A percentile compares a stretch with the other conserved stretches of the same genome.
Evolutionary conservation across 1,140 invertebrate genomes (phyloP).

Genomic region (Macrotrachela quadricornifera): DNA sequence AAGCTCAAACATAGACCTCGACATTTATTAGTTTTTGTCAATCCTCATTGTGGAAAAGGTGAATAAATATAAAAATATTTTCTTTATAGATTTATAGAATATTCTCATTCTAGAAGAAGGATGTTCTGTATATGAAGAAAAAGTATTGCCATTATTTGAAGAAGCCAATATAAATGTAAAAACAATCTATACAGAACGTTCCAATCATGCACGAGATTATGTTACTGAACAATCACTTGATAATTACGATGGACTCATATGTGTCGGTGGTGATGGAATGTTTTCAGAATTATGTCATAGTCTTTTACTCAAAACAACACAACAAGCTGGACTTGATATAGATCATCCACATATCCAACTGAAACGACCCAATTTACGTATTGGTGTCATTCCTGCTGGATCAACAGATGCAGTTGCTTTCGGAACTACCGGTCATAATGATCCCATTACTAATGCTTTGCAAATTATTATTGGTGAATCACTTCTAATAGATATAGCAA

Average conservation of each 20-base stretch:
- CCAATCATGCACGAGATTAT: constrained; percentile 53
- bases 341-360: constrained; percentile 39
- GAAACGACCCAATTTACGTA: constrained; percentile 39
- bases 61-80: constrained; percentile 15
- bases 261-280: constrained; percentile 67
- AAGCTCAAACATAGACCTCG: constrained; percentile 34
- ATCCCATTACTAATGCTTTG: constrained; percentile 55
- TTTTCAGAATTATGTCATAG: constrained; percentile 62
- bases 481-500: neutral
- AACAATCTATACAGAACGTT: constrained; percentile 32
- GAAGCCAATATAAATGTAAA: constrained; percentile 42
- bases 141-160: constrained; percentile 43
- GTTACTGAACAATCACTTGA: constrained; percentile 23
- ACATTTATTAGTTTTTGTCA: constrained; percentile 54
- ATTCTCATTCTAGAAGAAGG: constrained; percentile 22
- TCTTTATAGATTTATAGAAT: too few species aligned
- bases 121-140: constrained; percentile 46
- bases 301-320: constrained; percentile 35
- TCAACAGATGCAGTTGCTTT: constrained; percentile 65
- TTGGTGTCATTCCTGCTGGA: constrained; percentile 57
- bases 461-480: constrained; percentile 50
- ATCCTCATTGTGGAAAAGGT: constrained; percentile 59
- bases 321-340: constrained; percentile 36
- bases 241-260: constrained; percentile 39
- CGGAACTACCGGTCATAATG: constrained; percentile 57